Conservation (phyloP, 2,113 vertebrate genomes). For the Tetrax tetrax region DNA sequence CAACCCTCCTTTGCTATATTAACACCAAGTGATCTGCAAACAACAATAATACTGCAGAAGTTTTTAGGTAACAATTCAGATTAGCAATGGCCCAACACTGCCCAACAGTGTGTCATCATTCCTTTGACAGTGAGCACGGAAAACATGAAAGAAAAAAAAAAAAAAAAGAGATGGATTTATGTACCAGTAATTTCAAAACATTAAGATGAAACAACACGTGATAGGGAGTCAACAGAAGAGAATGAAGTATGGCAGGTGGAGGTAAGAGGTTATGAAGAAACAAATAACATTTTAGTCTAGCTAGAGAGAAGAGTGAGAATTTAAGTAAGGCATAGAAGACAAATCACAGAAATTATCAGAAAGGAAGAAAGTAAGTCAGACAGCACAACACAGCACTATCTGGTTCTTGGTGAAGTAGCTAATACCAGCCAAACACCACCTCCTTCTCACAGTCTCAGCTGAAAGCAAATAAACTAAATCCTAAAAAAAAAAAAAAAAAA, state of each 20-base stretch:
- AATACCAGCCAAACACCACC: background rate
- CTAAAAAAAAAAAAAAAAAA: background rate
- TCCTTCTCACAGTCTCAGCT: background rate
- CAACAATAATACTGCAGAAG: background rate
- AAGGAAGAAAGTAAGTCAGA: background rate
- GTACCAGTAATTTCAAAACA: background rate
- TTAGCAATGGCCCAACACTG: background rate
- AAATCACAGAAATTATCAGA: background rate
- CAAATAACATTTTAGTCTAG: background rate
- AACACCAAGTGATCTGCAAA: background rate
- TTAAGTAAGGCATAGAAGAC: background rate
- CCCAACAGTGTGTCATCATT: background rate
- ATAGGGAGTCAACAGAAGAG: background rate
- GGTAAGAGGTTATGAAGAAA: background rate
- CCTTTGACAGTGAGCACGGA: background rate
- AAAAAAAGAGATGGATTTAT: background rate
- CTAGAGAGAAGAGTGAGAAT: background rate
- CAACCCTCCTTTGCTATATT: background rate
- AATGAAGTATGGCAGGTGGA: background rate
- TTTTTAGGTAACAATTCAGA: background rate
- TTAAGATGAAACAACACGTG: background rate
- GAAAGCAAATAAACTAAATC: background rate
- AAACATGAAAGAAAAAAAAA: background rate
- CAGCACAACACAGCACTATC: background rate
- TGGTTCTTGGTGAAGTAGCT: background rate